These are phyloP conservation scores for Sminthopsis crassicaudata DNA, from an alignment of 2,113 vertebrate genomes.

Conservation along the genomic window DNA sequence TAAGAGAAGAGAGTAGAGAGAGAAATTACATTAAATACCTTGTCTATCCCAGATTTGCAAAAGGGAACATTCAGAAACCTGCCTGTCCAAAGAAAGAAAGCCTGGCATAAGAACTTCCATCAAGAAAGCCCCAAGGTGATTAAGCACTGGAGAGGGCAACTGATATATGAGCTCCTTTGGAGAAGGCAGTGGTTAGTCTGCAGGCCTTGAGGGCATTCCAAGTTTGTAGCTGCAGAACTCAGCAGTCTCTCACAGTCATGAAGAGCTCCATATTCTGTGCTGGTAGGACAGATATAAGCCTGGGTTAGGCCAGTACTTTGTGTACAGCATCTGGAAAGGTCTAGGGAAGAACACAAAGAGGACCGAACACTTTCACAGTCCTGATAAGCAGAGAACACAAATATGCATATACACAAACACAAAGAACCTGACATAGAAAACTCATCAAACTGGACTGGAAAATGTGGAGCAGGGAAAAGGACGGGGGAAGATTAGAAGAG, in stretches of 20 bases:
- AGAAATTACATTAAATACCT: not conserved
- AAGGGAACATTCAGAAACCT: not conserved
- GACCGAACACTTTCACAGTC: not conserved
- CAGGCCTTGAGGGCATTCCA: not conserved
- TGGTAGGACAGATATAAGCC: not conserved
- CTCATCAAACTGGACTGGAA: not conserved
- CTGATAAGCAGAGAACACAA: not conserved
- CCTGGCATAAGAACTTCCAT: not conserved
- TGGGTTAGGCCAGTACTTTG: not conserved
- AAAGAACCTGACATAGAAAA: not conserved
- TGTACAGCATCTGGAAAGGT: not conserved
- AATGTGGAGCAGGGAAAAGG: not conserved
- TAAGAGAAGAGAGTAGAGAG: not conserved
- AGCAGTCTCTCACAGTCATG: not conserved
- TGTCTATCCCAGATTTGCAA: not conserved
- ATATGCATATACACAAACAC: not conserved
- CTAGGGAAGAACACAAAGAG: not conserved
- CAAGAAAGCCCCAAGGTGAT: not conserved
- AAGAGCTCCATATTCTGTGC: not conserved
- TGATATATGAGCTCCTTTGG: not conserved
- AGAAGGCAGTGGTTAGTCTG: not conserved
- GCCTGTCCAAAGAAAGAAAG: not conserved
- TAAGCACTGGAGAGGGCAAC: not conserved
- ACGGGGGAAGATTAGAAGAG: not conserved
- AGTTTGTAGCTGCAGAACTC: not conserved